These are phyloP conservation scores for Diaprepes abbreviatus DNA, from an alignment of 2,888 invertebrate genomes.

Conservation along the genomic window DNA sequence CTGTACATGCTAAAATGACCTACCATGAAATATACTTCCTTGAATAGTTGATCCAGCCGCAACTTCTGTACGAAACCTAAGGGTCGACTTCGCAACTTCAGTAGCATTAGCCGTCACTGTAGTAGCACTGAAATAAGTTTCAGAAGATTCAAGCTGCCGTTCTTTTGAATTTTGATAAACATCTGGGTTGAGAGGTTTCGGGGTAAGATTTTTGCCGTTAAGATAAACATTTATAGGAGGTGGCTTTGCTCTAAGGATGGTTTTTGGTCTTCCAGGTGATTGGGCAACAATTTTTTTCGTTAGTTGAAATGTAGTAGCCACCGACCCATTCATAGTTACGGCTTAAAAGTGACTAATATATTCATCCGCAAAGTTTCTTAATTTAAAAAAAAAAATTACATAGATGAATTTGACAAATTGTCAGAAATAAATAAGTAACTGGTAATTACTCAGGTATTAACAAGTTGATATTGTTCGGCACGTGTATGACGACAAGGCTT, in stretches of 20 bases:
- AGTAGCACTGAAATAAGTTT: constrained; percentile 10
- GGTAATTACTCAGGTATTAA: no score
- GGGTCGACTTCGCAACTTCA: constrained; percentile 25
- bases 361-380: no score
- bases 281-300: background rate
- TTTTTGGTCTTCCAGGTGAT: constrained; percentile 34
- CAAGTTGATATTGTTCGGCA: no score
- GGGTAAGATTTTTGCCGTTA: constrained; percentile 67
- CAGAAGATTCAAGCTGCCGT: constrained; percentile 55
- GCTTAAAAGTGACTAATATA: no score
- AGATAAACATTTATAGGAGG: constrained; percentile 42
- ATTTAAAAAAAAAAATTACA: no score
- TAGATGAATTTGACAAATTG: no score
- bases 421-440: no score
- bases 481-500: no score
- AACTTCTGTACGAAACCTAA: constrained; percentile 28
- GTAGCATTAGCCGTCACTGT: background rate
- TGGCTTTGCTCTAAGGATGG: constrained; percentile 37
- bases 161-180: constrained; percentile 62
- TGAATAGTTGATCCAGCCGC: constrained; percentile 8
- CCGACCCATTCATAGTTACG: background rate
- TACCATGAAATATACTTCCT: constrained; percentile 35
- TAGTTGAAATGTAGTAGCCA: constrained; percentile 19
- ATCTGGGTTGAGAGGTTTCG: constrained; percentile 64
- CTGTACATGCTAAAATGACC: no score